phyloP scores from a whole-genome alignment of 2,113 vertebrate genomes.

The Tapirus terrestris region DNA sequence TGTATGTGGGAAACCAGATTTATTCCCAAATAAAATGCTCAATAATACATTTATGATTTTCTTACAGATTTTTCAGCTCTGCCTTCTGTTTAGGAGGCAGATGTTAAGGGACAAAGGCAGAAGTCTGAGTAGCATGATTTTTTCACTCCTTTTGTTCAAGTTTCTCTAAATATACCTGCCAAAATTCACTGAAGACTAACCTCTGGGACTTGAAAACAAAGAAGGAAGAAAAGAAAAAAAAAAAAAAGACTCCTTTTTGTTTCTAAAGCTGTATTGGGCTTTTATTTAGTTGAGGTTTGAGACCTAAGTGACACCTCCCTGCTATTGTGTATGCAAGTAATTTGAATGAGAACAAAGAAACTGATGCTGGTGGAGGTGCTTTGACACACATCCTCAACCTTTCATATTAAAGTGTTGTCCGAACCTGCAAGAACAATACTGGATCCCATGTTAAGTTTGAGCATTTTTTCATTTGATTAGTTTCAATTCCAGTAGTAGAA shows the following conservation, averaged over 20 bases:
- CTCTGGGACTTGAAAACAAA: constrained; percentile 28
- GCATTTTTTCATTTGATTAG: not conserved
- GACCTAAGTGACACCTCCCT: not conserved
- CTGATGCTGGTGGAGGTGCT: not conserved
- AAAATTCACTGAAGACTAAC: constrained; percentile 29
- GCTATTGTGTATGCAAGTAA: not conserved
- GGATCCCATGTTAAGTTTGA: not conserved
- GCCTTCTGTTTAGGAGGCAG: not conserved
- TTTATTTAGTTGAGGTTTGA: constrained; percentile 46
- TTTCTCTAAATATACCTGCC: constrained; percentile 32
- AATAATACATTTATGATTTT: not conserved
- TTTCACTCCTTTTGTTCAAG: constrained; percentile 46
- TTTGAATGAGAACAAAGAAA: constrained; percentile 56
- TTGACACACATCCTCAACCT: not conserved
- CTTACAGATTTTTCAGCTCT: not conserved
- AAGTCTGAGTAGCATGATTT: not conserved
- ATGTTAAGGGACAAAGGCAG: not conserved
- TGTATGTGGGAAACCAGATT: not conserved
- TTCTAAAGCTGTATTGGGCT: not conserved
- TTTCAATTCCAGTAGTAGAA: not conserved
- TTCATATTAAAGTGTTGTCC: constrained; percentile 17
- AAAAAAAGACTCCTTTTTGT: not conserved
- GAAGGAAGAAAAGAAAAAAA: not conserved
- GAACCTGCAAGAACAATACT: not conserved
- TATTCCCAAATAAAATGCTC: constrained; percentile 18